Evolutionary conservation across 2,888 invertebrate genomes (phyloP).

Genomic region (Andrena bucephala): DNA sequence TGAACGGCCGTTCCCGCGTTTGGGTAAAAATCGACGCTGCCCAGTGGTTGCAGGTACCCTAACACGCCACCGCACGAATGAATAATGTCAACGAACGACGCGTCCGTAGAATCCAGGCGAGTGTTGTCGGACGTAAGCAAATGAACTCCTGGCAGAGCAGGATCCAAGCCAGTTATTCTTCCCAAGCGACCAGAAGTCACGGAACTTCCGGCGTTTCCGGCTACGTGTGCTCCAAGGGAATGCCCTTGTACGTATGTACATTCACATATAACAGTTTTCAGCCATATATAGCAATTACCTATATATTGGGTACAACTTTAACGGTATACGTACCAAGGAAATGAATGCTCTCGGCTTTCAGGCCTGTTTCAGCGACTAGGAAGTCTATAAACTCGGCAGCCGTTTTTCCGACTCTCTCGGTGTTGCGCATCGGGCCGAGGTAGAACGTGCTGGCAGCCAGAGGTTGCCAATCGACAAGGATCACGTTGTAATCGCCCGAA

Average conservation of each 20-base stretch:
- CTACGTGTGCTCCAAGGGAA: slow-evolving; percentile 83
- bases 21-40: slow-evolving; percentile 84
- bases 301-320: not conserved
- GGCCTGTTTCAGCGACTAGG: slow-evolving; percentile 79
- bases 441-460: slow-evolving; percentile 84
- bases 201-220: slow-evolving; percentile 80
- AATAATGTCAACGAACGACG: slow-evolving; percentile 83
- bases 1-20: slow-evolving; percentile 84
- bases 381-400: slow-evolving; percentile 84
- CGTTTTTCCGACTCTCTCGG: slow-evolving; percentile 83
- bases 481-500: slow-evolving; percentile 83
- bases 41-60: slow-evolving; percentile 82
- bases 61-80: slow-evolving; percentile 84
- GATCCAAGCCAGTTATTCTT: slow-evolving; percentile 85
- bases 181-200: slow-evolving; percentile 81
- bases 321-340: slow-evolving; percentile 81
- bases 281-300: not conserved
- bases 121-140: slow-evolving; percentile 74
- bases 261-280: not conserved
- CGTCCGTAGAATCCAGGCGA: slow-evolving; percentile 81
- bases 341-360: slow-evolving; percentile 81
- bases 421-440: slow-evolving; percentile 83
- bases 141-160: slow-evolving; percentile 84
- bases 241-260: slow-evolving; percentile 75
- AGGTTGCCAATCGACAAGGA: slow-evolving; percentile 85